Conservation (phyloP, 1,140 invertebrate genomes). For the Meteorus sp. region DNA sequence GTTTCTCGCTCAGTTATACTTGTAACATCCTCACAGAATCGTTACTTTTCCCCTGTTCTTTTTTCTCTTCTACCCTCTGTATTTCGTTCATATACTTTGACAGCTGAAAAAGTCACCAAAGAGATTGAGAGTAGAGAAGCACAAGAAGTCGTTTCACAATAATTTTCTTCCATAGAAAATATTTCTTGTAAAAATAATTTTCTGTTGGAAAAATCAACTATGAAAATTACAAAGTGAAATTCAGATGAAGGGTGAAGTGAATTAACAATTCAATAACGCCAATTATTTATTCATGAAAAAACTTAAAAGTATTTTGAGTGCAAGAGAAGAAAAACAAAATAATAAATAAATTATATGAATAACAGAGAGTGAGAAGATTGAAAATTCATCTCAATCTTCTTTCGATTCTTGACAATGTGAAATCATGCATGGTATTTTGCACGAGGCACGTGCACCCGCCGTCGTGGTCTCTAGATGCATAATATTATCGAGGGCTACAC, state of each 20-base stretch:
- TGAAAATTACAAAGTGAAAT: not conserved
- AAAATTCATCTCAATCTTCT: slow-evolving; percentile 16
- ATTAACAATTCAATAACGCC: not conserved
- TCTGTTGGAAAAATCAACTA: not conserved
- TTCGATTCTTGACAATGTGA: slow-evolving; percentile 1
- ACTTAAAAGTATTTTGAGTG: too few relatives aligned
- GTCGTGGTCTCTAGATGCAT: too few relatives aligned
- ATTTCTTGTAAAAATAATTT: not conserved
- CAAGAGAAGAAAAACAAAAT: too few relatives aligned
- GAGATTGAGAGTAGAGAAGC: too few relatives aligned
- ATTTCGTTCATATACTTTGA: too few relatives aligned
- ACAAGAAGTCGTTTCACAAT: too few relatives aligned
- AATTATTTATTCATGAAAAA: too few relatives aligned
- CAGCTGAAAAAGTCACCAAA: too few relatives aligned
- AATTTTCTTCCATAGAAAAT: too few relatives aligned
- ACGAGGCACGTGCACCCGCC: not conserved
- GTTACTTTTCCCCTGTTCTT: slow-evolving; percentile 7
- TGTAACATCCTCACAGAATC: slow-evolving; percentile 22
- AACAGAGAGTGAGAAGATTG: slow-evolving; percentile 10
- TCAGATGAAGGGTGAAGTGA: slow-evolving; percentile 10
- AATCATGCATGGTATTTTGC: slow-evolving; percentile 9
- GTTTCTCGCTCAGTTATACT: slow-evolving; percentile 36
- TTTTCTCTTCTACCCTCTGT: too few relatives aligned
- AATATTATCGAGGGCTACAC: slow-evolving; percentile 24
- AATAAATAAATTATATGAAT: too few relatives aligned